Percentiles rank a stretch among this genome's conserved stretches.
phyloP scores from a whole-genome alignment of 2,888 invertebrate genomes.

The Eledona agricola region DNA sequence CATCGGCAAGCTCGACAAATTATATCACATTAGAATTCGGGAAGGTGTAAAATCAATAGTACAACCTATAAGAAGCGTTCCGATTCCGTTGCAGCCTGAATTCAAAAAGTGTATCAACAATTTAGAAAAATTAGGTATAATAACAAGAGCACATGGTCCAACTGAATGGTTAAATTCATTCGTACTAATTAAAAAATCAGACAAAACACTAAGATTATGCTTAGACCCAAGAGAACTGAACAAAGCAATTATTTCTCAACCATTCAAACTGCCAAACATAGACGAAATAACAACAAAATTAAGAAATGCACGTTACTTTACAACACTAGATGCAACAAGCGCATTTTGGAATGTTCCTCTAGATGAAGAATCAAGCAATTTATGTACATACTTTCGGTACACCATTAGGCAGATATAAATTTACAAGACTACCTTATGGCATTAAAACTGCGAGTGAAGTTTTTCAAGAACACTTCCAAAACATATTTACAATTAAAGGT shows the following conservation, averaged over 20 bases:
- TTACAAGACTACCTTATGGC: conserved; percentile 31
- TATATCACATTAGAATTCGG: conserved; percentile 35
- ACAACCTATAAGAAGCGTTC: conserved; percentile 37
- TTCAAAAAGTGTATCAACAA: conserved; percentile 21
- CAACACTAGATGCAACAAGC: conserved; percentile 33
- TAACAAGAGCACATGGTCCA: conserved; percentile 32
- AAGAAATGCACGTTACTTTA: conserved; percentile 35
- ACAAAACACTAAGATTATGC: conserved; percentile 40
- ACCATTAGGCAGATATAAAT: conserved; percentile 37
- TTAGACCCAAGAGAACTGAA: conserved; percentile 42
- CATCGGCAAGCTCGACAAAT: conserved; percentile 30
- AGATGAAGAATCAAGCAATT: conserved; percentile 36
- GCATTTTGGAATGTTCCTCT: conserved; percentile 36
- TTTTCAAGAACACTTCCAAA: conserved; percentile 26
- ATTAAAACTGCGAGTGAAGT: conserved; percentile 27
- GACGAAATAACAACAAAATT: conserved; percentile 39
- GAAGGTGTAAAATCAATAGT: conserved; percentile 31
- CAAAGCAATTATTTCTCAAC: conserved; percentile 30
- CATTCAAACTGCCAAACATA: conserved; percentile 31
- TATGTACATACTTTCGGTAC: conserved; percentile 41
- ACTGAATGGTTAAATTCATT: conserved; percentile 43
- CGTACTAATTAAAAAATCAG: conserved; percentile 41
- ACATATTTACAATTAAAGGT: conserved; percentile 18
- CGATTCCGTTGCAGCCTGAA: conserved; percentile 36
- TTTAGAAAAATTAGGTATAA: conserved; percentile 22